phyloP scores from a whole-genome alignment of 2,113 vertebrate genomes.

The Coracopsis vasa region DNA sequence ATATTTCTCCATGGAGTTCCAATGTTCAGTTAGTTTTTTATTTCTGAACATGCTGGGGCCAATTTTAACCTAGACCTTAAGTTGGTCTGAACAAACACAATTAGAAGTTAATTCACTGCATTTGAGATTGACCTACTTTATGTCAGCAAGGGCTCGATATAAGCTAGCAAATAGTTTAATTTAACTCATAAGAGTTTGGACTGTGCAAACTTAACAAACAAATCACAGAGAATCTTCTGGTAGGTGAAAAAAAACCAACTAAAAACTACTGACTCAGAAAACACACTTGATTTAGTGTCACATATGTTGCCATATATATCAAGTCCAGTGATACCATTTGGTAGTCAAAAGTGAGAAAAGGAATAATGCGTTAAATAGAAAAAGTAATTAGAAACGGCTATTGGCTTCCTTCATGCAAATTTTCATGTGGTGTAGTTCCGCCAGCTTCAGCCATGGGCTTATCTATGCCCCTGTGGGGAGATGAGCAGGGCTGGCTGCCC shows the following conservation, averaged over 20 bases:
- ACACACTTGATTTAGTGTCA: neutral
- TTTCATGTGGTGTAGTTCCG: fast-evolving
- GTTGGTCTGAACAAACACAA: neutral
- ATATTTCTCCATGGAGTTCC: neutral
- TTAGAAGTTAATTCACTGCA: neutral
- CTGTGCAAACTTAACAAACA: neutral
- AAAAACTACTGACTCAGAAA: neutral
- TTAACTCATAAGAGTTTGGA: neutral
- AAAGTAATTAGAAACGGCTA: neutral
- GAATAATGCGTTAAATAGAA: neutral
- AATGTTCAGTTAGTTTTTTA: neutral
- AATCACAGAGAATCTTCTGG: neutral
- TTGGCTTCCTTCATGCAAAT: fast-evolving
- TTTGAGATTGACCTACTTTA: neutral
- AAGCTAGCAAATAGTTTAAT: neutral
- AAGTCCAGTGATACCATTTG: neutral
- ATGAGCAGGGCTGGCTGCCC: neutral
- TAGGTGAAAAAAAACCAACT: neutral
- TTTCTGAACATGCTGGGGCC: neutral
- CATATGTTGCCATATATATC: fast-evolving
- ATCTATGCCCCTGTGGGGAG: fast-evolving
- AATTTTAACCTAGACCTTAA: neutral
- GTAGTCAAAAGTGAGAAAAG: neutral
- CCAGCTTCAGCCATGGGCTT: fast-evolving
- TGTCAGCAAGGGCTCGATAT: neutral